Evolutionary conservation across 1,140 invertebrate genomes (phyloP), one percentile per base, ranked within the genome.

Genomic region (Tribolium castaneum): DNA sequence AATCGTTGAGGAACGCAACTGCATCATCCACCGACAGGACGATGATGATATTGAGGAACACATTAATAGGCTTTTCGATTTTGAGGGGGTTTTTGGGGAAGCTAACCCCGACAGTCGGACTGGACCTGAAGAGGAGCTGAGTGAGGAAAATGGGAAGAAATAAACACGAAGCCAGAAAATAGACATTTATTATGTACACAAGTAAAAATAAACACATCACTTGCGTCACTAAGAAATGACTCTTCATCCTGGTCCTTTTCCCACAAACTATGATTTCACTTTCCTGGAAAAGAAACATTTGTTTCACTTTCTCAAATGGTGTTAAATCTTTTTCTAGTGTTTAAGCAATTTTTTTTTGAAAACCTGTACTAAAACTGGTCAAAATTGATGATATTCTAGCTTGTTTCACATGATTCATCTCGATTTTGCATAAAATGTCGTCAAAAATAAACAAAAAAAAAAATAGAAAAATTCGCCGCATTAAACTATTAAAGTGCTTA

Each of bases 231-330:
- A 25, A 50, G 16, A 51, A 9, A 70, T 51, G n/a, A 50, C 51
- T 22, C 10, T 35, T 50, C 4, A n/a, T 22, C 2, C 25, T 30
- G 25, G 56, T 4, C n/a, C 80, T 78, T 76, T 82, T 78, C 22
- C 90, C 90, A 80, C 90, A 91, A 6, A 86, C 85, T 54, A 87
- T 85, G n/a, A 90, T 89, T 84, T 90, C 88, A 49, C 84, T 34
- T 83, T 91, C 90, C 87, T 87, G 76, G 75, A 87, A 86, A 75
- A 71, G 73, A 75, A 78, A 52, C n/a, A n/a, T n/a, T n/a, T n/a
- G n/a, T n/a, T n/a, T n/a, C n/a, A n/a, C n/a, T n/a, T n/a, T n/a
- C n/a, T n/a, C n/a, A n/a, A n/a, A n/a, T n/a, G n/a, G n/a, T n/a
- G n/a, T n/a, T n/a, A n/a, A n/a, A n/a, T n/a, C n/a, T n/a, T n/a